Evolutionary conservation across 1,140 invertebrate genomes (phyloP), one percentile per base, ranked within the genome.

Genomic region (Sinonovacula constricta): DNA sequence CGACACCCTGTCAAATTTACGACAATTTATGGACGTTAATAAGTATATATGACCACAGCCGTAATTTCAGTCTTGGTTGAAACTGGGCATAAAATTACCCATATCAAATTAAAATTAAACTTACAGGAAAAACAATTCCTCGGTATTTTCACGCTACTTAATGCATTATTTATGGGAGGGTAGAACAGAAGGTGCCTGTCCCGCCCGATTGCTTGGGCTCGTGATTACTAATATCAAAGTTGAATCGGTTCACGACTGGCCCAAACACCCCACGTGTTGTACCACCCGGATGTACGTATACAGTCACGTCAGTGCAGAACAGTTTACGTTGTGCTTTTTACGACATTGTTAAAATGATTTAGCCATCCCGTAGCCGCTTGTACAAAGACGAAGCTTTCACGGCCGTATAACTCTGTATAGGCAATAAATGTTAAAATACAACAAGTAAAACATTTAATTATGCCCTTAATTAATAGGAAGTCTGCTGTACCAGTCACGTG

Each of bases 21-120:
- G 62, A 67, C 72, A 54, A 76, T 76, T 76, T 76, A 76, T 67
- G 72, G 63, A 31, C 62, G 62, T 67, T 76, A 76, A 76, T 76
- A 76, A 76, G 72, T 76, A 76, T 76, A 76, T 76, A 76, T 76
- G 72, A 76, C 72, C 72, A 76, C 72, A 66, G 67, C 31, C 31
- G 72, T 67, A 76, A 76, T 76, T 76, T 65, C 36, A 76, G 49
- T 31, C 72, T 36, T 56, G 15, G 26, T 57, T 60, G 65, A 66
- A 74, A 59, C 72, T 76, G 62, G 72, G 62, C 63, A 76, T 62
- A 76, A 76, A 76, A 76, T 76, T 76, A 53, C 72, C n/a, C 72
- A 67, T 76, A 76, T 76, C 62, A 67, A 63, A 56, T 76, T 28
- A 28, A 53, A 76, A 76, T 65, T 54, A 66, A 53, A 67, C 63